These are phyloP conservation scores for Drosophila merina DNA, from an alignment of 2,888 invertebrate genomes.

Conservation along the genomic window DNA sequence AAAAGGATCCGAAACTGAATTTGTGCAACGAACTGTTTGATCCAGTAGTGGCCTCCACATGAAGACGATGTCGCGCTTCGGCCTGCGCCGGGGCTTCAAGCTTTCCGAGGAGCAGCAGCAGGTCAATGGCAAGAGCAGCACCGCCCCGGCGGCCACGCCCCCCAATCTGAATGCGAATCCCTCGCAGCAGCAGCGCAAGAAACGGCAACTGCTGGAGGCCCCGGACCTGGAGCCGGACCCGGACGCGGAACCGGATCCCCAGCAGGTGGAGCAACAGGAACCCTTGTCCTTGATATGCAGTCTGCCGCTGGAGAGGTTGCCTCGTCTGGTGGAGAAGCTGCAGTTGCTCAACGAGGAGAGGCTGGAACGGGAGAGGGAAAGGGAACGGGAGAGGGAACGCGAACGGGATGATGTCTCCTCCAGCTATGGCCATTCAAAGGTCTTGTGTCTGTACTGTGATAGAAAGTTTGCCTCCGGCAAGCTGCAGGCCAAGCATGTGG, in stretches of 20 bases:
- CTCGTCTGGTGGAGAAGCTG: constrained; percentile 80
- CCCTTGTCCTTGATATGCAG: constrained; percentile 77
- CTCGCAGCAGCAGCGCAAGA: constrained; percentile 26
- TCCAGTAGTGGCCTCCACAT: constrained; percentile 52
- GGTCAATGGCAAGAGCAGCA: constrained; percentile 57
- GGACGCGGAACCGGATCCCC: constrained; percentile 6
- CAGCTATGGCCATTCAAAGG: constrained; percentile 65
- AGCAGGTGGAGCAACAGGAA: constrained; percentile 38
- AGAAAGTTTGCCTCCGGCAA: constrained; percentile 83
- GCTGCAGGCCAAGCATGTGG: constrained; percentile 83
- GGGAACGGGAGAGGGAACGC: constrained; percentile 39
- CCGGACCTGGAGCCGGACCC: neutral
- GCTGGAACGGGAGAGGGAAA: constrained; percentile 45
- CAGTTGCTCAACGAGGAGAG: constrained; percentile 48
- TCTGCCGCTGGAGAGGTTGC: constrained; percentile 81
- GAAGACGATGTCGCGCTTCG: constrained; percentile 81
- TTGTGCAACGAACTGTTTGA: constrained; percentile 40
- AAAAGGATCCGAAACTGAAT: constrained; percentile 22
- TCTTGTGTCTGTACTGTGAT: constrained; percentile 84
- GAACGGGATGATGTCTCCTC: constrained; percentile 38
- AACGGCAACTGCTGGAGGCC: constrained; percentile 25
- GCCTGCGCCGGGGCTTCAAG: constrained; percentile 80
- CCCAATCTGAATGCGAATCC: constrained; percentile 19
- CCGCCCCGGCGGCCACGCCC: constrained; percentile 22
- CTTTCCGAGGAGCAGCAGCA: constrained; percentile 74